These are phyloP conservation scores for Pantherophis alleghaniensis DNA, from an alignment of 2,797 vertebrate genomes.

Conservation along the genomic window DNA sequence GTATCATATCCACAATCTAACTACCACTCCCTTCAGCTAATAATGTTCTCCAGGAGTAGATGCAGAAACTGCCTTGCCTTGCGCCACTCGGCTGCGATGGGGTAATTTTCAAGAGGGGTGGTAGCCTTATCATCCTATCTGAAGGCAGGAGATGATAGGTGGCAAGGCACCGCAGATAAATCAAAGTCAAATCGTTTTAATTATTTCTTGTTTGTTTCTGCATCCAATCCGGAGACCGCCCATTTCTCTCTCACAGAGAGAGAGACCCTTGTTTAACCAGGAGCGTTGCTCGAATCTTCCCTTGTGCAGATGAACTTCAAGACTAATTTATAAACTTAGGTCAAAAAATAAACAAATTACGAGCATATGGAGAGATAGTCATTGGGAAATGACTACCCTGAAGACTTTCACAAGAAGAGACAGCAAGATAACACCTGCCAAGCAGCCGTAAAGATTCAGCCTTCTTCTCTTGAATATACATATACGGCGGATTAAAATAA, in stretches of 20 bases:
- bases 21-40: slow-evolving; percentile 67
- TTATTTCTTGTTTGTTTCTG: background rate
- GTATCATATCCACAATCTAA: slow-evolving; percentile 55
- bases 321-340: slow-evolving; percentile 60
- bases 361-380: slow-evolving; percentile 34
- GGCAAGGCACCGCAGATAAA: slow-evolving; percentile 43
- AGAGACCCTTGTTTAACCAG: slow-evolving; percentile 45
- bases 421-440: background rate
- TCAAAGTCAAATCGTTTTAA: slow-evolving; percentile 48
- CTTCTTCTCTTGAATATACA: background rate
- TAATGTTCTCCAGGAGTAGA: slow-evolving; percentile 58
- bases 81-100: slow-evolving; percentile 51
- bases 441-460: background rate
- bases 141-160: slow-evolving; percentile 45
- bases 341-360: slow-evolving; percentile 33
- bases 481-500: background rate
- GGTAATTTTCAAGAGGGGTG: slow-evolving; percentile 43
- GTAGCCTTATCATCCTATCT: slow-evolving; percentile 38
- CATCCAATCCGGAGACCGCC: background rate
- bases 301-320: slow-evolving; percentile 53
- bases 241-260: background rate
- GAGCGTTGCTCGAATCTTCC: slow-evolving; percentile 55
- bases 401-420: background rate
- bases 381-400: slow-evolving; percentile 33
- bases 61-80: slow-evolving; percentile 54